Evolutionary conservation across 1,140 invertebrate genomes (phyloP).

Genomic region (Elysia chlorotica): DNA sequence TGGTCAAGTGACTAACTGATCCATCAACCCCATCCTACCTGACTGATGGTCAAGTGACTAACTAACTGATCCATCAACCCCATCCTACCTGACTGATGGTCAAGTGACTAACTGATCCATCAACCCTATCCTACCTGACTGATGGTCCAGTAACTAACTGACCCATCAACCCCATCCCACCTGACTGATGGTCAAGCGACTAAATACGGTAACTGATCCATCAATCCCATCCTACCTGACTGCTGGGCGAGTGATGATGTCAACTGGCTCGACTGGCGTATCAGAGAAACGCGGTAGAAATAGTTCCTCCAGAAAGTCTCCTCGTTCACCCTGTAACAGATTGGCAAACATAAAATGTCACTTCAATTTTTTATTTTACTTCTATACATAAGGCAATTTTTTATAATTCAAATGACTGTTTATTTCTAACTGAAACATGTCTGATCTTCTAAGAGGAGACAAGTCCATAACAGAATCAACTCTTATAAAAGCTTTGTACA

Average conservation of each 20-base stretch:
- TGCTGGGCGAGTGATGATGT: constrained; percentile 65
- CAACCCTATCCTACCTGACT: background rate
- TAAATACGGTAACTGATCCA: background rate
- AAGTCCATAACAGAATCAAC: too few species aligned
- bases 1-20: too few species aligned
- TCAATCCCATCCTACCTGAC: constrained; percentile 37
- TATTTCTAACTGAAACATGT: too few species aligned
- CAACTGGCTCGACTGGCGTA: constrained; percentile 93
- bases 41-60: too few species aligned
- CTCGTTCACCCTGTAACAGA: constrained; percentile 91
- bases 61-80: background rate
- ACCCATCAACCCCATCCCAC: background rate
- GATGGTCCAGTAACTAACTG: background rate
- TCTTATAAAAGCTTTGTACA: too few species aligned
- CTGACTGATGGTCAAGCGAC: background rate
- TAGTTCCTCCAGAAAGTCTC: constrained; percentile 99
- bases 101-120: background rate
- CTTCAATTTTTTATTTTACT: too few species aligned
- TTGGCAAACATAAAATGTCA: too few species aligned
- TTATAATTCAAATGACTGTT: too few species aligned
- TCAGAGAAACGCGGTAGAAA: constrained; percentile 97
- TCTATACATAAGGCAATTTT: too few species aligned
- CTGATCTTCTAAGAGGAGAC: too few species aligned
- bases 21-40: too few species aligned
- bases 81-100: background rate